Evolutionary conservation across 2,113 vertebrate species (phyloP).

Genomic region (Gavialis gangeticus): DNA sequence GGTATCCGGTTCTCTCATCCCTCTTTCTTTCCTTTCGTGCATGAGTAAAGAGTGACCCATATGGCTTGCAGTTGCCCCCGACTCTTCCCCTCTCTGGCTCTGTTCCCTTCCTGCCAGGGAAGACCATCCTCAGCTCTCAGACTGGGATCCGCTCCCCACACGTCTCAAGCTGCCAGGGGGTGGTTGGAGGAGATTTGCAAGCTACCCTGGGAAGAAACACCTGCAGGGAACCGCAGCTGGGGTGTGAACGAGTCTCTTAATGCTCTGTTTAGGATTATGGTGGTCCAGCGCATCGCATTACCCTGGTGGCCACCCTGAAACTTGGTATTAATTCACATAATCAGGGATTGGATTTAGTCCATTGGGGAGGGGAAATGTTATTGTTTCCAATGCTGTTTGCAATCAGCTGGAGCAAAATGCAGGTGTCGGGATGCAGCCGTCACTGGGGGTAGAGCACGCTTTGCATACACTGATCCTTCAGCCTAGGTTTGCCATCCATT

Average conservation of each 20-base stretch:
- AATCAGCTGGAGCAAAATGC: constrained; percentile 23
- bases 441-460: background rate
- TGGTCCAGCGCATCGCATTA: constrained; percentile 25
- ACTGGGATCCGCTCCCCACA: background rate
- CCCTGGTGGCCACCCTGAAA: constrained; percentile 34
- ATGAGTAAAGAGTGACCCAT: background rate
- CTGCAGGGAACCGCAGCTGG: constrained; percentile 47
- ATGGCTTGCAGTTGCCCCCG: background rate
- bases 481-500: background rate
- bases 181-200: constrained; percentile 8
- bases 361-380: constrained; percentile 3
- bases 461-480: background rate
- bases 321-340: constrained; percentile 57
- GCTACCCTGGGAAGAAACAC: constrained; percentile 30
- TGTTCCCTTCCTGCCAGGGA: background rate
- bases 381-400: constrained; percentile 42
- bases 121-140: background rate
- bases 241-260: constrained; percentile 34
- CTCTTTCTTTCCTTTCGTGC: background rate
- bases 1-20: constrained; percentile 11
- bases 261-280: constrained; percentile 58
- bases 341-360: constrained; percentile 27
- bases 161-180: background rate
- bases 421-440: background rate
- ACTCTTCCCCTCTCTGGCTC: background rate